These are phyloP conservation scores for Heterohyrax brucei DNA, from an alignment of 2,797 vertebrate species.

Conservation along the genomic window DNA sequence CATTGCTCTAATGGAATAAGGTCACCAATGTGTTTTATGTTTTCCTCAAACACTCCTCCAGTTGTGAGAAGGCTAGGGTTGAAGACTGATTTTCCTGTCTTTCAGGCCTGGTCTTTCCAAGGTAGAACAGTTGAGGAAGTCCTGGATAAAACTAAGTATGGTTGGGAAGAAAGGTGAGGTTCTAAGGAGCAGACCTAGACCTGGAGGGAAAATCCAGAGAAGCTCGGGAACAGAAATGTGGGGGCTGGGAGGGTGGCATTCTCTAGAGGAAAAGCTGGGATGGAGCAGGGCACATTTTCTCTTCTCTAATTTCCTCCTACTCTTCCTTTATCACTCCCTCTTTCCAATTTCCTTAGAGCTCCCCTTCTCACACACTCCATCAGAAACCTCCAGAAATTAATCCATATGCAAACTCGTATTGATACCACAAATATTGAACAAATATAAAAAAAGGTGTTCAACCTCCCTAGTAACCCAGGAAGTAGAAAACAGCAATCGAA, in stretches of 20 bases:
- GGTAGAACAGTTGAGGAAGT: background rate
- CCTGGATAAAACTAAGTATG: background rate
- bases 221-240: background rate
- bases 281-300: too few species aligned
- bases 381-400: conserved; percentile 53
- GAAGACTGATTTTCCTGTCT: background rate
- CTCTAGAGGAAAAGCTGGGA: background rate
- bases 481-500: background rate
- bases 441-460: conserved; percentile 34
- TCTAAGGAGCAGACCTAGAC: background rate
- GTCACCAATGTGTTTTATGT: background rate
- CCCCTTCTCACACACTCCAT: background rate
- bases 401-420: background rate
- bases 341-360: background rate
- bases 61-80: background rate
- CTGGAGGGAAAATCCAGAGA: background rate
- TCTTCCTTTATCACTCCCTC: background rate
- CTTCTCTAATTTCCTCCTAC: background rate
- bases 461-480: background rate
- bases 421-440: background rate
- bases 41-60: background rate
- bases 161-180: background rate
- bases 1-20: background rate
- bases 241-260: background rate
- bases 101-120: background rate